Conservation (phyloP, 2,113 vertebrate genomes). For the Amphiprion percula region DNA sequence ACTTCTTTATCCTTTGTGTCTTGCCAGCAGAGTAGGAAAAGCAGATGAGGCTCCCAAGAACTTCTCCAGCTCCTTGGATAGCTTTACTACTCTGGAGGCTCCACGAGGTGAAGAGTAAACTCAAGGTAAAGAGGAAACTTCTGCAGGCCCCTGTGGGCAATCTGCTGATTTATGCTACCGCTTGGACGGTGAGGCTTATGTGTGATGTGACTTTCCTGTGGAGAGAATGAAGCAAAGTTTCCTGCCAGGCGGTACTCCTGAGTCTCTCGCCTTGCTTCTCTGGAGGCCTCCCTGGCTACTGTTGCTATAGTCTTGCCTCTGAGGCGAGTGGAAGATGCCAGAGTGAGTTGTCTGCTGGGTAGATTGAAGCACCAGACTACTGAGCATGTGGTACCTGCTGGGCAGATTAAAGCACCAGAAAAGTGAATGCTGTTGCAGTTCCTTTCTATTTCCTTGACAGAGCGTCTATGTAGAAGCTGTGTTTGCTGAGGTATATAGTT, state of each 20-base stretch:
- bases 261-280: conserved; percentile 33
- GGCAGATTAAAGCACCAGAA: conserved; percentile 32
- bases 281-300: conserved; percentile 44
- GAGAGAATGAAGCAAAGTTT: conserved; percentile 13
- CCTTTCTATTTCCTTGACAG: conserved; percentile 25
- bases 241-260: conserved; percentile 27
- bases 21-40: conserved; percentile 2
- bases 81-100: conserved; percentile 15
- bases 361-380: conserved; percentile 39
- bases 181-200: neutral
- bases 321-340: conserved; percentile 61
- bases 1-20: conserved; percentile 6
- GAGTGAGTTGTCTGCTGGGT: conserved; percentile 21
- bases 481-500: conserved; percentile 67
- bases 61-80: conserved; percentile 5
- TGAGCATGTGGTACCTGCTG: conserved; percentile 6
- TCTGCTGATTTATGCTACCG: conserved; percentile 22
- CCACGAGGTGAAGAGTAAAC: neutral
- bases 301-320: conserved; percentile 44
- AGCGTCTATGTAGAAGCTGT: conserved; percentile 7
- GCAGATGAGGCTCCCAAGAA: neutral
- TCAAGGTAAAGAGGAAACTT: conserved; percentile 10
- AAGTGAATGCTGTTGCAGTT: conserved; percentile 6
- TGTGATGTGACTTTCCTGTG: conserved; percentile 15
- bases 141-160: conserved; percentile 19